Evolutionary conservation across 2,113 vertebrate genomes (phyloP).

Genomic region (Chaetops frenatus): DNA sequence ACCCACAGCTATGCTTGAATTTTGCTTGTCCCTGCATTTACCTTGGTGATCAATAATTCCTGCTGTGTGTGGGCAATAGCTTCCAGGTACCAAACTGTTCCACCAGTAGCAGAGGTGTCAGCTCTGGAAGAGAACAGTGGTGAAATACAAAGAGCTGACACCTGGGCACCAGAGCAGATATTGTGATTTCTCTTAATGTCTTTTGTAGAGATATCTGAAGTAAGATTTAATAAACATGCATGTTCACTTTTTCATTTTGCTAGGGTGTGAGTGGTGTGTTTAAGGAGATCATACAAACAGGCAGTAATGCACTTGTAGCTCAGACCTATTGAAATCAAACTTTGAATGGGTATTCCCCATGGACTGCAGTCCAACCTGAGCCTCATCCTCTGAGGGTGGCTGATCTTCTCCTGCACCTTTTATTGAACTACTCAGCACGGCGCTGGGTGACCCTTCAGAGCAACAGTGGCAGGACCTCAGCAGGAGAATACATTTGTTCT

Average conservation of each 20-base stretch:
- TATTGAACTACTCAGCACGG: no score
- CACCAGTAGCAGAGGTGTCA: background rate
- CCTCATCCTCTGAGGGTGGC: no score
- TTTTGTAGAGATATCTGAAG: background rate
- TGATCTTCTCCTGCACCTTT: no score
- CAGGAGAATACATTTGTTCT: no score
- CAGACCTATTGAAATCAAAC: background rate
- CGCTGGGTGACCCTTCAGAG: no score
- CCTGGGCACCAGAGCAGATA: background rate
- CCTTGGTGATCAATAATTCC: background rate
- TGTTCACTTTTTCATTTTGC: background rate
- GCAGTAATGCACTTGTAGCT: background rate
- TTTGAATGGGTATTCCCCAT: background rate
- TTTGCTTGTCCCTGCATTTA: background rate
- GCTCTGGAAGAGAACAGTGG: background rate
- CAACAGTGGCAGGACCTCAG: no score
- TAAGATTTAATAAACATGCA: background rate
- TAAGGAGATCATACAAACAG: background rate
- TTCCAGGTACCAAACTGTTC: background rate
- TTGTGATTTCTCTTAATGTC: background rate
- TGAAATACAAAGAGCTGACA: background rate
- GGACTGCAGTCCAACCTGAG: no score
- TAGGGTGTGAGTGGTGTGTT: no score
- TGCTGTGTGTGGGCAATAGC: background rate
- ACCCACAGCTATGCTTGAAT: background rate